phyloP scores from a whole-genome alignment of 2,797 vertebrate species.

The Phoebastria nigripes region DNA sequence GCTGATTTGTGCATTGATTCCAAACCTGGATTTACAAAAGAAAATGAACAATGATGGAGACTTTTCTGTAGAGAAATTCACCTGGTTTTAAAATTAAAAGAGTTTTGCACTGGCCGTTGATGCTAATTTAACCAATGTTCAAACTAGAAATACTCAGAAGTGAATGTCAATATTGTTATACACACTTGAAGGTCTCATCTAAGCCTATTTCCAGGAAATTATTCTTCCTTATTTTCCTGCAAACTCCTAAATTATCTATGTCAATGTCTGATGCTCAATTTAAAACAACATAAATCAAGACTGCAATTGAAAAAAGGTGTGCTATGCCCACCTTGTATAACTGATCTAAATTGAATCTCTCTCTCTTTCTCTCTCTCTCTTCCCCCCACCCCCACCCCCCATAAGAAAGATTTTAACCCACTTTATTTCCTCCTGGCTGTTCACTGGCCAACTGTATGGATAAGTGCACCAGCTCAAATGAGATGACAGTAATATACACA shows the following conservation, averaged over 20 bases:
- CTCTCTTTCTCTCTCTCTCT: neutral
- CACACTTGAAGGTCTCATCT: neutral
- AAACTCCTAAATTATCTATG: neutral
- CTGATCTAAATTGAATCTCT: neutral
- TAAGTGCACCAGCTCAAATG: neutral
- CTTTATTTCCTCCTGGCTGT: neutral
- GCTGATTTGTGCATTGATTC: neutral
- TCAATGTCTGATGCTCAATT: neutral
- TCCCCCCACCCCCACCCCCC: accelerated
- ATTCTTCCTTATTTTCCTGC: neutral
- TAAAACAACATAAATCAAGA: neutral
- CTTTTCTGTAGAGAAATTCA: neutral
- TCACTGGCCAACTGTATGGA: neutral
- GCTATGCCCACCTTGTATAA: neutral
- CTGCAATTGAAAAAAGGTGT: neutral
- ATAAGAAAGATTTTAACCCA: neutral
- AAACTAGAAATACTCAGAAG: neutral
- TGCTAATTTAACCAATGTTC: neutral
- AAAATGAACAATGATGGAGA: neutral
- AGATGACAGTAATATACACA: neutral
- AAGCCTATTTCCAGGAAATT: neutral
- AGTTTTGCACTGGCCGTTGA: neutral
- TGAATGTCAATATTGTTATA: neutral
- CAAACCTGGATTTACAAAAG: neutral
- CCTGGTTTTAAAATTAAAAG: neutral